These are phyloP conservation scores for Cenopis cana DNA, from an alignment of 2,888 invertebrate species.

Conservation along the genomic window DNA sequence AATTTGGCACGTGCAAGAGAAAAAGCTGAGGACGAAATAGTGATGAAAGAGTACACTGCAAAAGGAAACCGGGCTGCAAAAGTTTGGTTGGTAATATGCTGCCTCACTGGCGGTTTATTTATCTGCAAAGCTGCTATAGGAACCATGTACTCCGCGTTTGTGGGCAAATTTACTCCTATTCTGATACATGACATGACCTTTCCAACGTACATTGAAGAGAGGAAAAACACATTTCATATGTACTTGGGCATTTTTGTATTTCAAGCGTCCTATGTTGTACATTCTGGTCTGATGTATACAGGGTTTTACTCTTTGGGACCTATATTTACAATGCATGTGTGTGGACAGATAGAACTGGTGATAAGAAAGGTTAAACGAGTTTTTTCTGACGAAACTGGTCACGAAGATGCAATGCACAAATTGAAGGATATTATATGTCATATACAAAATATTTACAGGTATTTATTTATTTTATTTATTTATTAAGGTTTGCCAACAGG, in stretches of 20 bases:
- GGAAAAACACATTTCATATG: neutral
- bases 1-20: neutral
- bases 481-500: too few relatives aligned
- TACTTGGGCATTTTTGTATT: constrained; percentile 1
- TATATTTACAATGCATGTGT: constrained; percentile 20
- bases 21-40: neutral
- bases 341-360: constrained; percentile 13
- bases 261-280: neutral
- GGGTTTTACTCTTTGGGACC: constrained; percentile 19
- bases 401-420: neutral
- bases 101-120: neutral
- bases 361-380: neutral
- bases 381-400: neutral
- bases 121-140: neutral
- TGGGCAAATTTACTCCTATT: neutral
- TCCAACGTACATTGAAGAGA: constrained; percentile 16
- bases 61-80: neutral
- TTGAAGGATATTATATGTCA: neutral
- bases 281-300: neutral
- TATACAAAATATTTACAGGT: constrained; percentile 13
- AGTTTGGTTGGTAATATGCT: too few relatives aligned
- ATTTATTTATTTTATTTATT: too few relatives aligned
- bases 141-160: neutral
- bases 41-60: constrained; percentile 1
- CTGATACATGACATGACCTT: constrained; percentile 9